A percentile compares a stretch with the other conserved stretches of the same genome.
phyloP scores from a whole-genome alignment of 2,888 invertebrate species.

The Microplitis manilae region DNA sequence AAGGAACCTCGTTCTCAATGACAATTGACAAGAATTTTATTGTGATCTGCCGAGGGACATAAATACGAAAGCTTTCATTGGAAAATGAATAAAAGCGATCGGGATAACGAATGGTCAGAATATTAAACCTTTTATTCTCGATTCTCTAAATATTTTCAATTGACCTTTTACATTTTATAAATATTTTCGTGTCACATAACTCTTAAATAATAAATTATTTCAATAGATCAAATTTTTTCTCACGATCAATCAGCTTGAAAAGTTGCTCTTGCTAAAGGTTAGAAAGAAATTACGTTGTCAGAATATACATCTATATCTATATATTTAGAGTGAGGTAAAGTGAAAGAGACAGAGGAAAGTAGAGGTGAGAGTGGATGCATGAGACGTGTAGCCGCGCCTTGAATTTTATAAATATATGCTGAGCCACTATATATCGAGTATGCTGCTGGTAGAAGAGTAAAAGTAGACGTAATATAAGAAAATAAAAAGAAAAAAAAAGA shows the following conservation, averaged over 20 bases:
- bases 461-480: slow-evolving; percentile 6
- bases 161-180: slow-evolving; percentile 29
- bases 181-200: slow-evolving; percentile 26
- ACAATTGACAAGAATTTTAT: slow-evolving; percentile 12
- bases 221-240: slow-evolving; percentile 20
- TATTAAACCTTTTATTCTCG: not conserved
- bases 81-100: slow-evolving; percentile 11
- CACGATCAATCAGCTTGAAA: slow-evolving; percentile 56
- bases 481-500: slow-evolving; percentile 7
- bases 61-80: slow-evolving; percentile 12
- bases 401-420: slow-evolving; percentile 39
- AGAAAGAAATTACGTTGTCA: slow-evolving; percentile 60
- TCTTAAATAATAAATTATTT: slow-evolving; percentile 2
- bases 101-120: not conserved
- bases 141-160: not conserved
- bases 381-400: slow-evolving; percentile 38
- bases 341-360: slow-evolving; percentile 38
- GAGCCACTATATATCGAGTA: slow-evolving; percentile 33
- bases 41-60: slow-evolving; percentile 15
- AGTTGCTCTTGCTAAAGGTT: slow-evolving; percentile 48
- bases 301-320: slow-evolving; percentile 51
- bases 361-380: slow-evolving; percentile 36
- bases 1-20: not conserved
- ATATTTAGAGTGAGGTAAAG: slow-evolving; percentile 7
- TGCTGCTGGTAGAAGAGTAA: slow-evolving; percentile 24